These are phyloP conservation scores for Drosophila setifemur DNA, from an alignment of 1,140 invertebrate genomes.

Conservation along the genomic window DNA sequence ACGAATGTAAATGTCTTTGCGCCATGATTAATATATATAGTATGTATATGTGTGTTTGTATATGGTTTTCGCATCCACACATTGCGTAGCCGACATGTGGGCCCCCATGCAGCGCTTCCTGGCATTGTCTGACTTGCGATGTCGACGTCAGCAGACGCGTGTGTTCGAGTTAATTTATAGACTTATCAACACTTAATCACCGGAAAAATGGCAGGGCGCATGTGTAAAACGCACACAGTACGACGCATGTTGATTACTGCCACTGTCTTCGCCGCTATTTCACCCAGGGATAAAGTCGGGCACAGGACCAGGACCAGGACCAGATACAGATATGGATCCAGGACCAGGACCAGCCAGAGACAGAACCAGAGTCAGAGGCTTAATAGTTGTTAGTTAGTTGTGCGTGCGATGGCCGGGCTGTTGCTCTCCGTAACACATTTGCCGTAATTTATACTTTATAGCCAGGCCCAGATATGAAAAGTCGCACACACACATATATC, in stretches of 20 bases:
- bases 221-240: slow-evolving; percentile 58
- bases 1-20: slow-evolving; percentile 40
- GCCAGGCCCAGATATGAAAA: slow-evolving; percentile 74
- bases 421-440: slow-evolving; percentile 59
- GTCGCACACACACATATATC: slow-evolving; percentile 36
- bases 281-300: slow-evolving; percentile 43
- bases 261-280: slow-evolving; percentile 42
- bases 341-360: slow-evolving; percentile 1
- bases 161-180: slow-evolving; percentile 77
- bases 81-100: slow-evolving; percentile 27
- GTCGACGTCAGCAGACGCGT: slow-evolving; percentile 36
- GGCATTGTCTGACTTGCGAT: slow-evolving; percentile 31
- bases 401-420: slow-evolving; percentile 47
- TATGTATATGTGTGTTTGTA: slow-evolving; percentile 2
- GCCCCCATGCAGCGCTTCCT: slow-evolving; percentile 1
- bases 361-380: slow-evolving; percentile 39
- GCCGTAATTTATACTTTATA: slow-evolving; percentile 81
- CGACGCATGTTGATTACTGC: slow-evolving; percentile 73
- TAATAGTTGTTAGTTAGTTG: slow-evolving; percentile 81
- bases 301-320: slow-evolving; percentile 1
- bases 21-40: slow-evolving; percentile 68
- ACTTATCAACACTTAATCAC: slow-evolving; percentile 81
- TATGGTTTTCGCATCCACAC: slow-evolving; percentile 1
- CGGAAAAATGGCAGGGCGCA: slow-evolving; percentile 72
- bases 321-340: slow-evolving; percentile 14